phyloP scores from a whole-genome alignment of 2,888 invertebrate species.

The Cheilosia scutellata region DNA sequence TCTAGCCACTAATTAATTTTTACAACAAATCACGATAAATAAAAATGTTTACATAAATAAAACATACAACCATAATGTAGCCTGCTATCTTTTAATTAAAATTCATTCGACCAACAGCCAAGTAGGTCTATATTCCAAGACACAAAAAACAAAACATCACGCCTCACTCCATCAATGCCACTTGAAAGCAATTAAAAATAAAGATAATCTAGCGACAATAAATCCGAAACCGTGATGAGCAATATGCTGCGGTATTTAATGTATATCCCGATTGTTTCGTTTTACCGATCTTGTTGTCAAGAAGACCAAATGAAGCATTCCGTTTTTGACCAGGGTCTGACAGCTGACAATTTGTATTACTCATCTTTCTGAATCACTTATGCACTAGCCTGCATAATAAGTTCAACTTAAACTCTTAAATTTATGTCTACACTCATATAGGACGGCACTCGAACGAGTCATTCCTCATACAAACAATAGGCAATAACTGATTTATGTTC shows the following conservation, averaged over 20 bases:
- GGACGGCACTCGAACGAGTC: conserved; percentile 15
- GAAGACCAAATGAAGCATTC: conserved; percentile 28
- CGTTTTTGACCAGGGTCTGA: neutral
- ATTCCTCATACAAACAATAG: conserved; percentile 32
- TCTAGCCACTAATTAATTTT: neutral
- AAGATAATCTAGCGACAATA: conserved; percentile 47
- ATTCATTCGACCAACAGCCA: conserved; percentile 28
- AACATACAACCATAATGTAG: neutral
- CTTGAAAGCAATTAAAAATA: conserved; percentile 54
- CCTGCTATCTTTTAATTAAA: conserved; percentile 46
- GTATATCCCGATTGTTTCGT: neutral
- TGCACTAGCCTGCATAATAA: conserved; percentile 42
- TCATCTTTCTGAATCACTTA: conserved; percentile 47
- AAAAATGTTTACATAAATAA: conserved; percentile 5
- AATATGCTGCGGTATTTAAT: conserved; percentile 42
- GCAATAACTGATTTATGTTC: conserved; percentile 57
- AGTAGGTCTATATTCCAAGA: conserved; percentile 13
- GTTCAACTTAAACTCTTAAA: conserved; percentile 37
- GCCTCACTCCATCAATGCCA: conserved; percentile 43
- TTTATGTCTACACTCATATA: conserved; percentile 41
- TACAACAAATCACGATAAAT: conserved; percentile 16
- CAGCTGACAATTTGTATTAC: conserved; percentile 47
- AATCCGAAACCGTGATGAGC: conserved; percentile 48
- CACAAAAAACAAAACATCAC: conserved; percentile 11
- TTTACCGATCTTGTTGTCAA: conserved; percentile 23